Base-by-base conservation (phyloP, 2,888 invertebrate species). In the Scrobipalpa costella region DNA sequence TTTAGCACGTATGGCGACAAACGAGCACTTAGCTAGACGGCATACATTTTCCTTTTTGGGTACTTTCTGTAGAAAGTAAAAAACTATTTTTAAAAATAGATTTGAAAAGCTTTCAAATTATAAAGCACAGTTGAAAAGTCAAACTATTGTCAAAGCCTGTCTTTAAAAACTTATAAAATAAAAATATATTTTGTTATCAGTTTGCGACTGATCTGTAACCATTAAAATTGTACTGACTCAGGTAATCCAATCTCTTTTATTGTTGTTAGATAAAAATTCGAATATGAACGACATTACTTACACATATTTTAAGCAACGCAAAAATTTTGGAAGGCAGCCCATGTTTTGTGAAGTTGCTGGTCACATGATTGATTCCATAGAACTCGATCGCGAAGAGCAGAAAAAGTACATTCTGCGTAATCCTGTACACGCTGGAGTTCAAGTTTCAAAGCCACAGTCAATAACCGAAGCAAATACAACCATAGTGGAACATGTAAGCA, bases 401-500 rank as follows among this genome's bases (percentile, higher is more conserved):
- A 81, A 76, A 60, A 71, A 81, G 67, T 93, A 84, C 68, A 71
- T 81, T 21, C 74, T 90, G 58, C 78, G 90, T 44, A 90, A 92
- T 78, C 92, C 92, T 7, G 85, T 92, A 0, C 73, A 89, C 40
- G 78, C 79, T n/a, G 80, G 75, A 17, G 77, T 83, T 5, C 92
- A 92, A 70, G 83, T 80, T n/a, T 73, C 76, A 7, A 73, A 74
- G 64, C 71, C 70, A 36, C 76, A 78, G 61, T 81, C 87, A 7
- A 75, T 82, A 62, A 84, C 88, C 49, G 79, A 86, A 71, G 86
- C 93, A 9, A 95, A 95, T 72, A 95, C 95, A 13, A 76, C 69
- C 52, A 92, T 90, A 67, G 90, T 93, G 38, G 90, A 89, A 59
- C 85, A 86, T 62, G 82, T 85, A 33, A 67, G 76, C 7, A 84